A percentile compares a stretch with the other conserved stretches of the same genome.
Conservation (phyloP, 2,113 vertebrate species). For the Heptranchias perlo region DNA sequence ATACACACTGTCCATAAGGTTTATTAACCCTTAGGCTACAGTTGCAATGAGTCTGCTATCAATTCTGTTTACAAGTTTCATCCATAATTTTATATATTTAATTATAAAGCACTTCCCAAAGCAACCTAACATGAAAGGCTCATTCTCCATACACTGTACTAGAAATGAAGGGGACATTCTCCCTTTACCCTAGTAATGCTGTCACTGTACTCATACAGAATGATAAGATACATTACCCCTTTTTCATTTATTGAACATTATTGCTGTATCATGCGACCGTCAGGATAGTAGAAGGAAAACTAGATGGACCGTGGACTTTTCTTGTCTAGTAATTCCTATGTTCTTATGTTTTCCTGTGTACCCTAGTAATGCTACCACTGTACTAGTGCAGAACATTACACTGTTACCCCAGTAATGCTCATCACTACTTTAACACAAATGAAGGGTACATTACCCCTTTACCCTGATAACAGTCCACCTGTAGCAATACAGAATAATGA, state of each 20-base stretch:
- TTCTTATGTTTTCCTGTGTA: too few relatives aligned
- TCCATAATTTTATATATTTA: neutral
- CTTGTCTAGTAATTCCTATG: neutral
- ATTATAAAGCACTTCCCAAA: neutral
- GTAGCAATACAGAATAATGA: neutral
- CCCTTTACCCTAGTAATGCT: neutral
- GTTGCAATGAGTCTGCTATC: neutral
- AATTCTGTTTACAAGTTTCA: neutral
- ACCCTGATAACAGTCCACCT: neutral
- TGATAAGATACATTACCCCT: neutral
- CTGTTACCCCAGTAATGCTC: too few relatives aligned
- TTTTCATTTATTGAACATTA: neutral
- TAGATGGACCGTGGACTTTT: neutral
- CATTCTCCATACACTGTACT: neutral
- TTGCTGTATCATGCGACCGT: neutral
- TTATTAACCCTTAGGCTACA: too few relatives aligned
- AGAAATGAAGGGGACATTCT: neutral
- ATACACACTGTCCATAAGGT: neutral
- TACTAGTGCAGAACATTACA: too few relatives aligned
- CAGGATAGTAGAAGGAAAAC: neutral
- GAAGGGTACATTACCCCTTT: too few relatives aligned
- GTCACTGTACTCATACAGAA: neutral
- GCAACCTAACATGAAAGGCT: neutral
- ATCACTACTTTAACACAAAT: too few relatives aligned
- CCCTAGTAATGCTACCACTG: too few relatives aligned